Evolutionary conservation across 1,140 invertebrate species (phyloP).

Genomic region (Acyrthosiphon pisum): DNA sequence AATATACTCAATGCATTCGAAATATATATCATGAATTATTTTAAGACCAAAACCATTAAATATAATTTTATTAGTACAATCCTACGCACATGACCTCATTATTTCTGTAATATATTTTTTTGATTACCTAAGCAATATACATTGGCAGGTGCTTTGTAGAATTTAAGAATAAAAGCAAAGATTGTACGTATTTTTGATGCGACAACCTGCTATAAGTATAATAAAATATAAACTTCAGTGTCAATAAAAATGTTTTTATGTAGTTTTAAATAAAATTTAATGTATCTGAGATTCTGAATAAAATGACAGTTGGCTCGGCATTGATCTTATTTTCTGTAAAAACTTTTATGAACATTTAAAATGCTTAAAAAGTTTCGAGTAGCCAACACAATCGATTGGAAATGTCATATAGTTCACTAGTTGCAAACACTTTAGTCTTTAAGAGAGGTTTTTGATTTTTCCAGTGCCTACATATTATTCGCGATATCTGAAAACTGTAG

Average conservation of each 20-base stretch:
- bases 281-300: neutral
- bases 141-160: neutral
- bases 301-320: neutral
- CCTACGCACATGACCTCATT: neutral
- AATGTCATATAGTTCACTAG: neutral
- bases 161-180: neutral
- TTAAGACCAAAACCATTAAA: neutral
- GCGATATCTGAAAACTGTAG: neutral
- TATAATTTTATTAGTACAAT: neutral
- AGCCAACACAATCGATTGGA: neutral
- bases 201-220: neutral
- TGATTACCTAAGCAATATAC: neutral
- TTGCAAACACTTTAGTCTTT: neutral
- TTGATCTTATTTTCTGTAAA: neutral
- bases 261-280: slow-evolving; percentile 6
- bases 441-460: neutral
- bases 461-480: neutral
- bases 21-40: neutral
- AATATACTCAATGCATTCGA: neutral
- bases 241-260: neutral
- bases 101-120: neutral
- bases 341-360: neutral
- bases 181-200: neutral
- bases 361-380: neutral
- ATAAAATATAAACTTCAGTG: neutral